phyloP scores from a whole-genome alignment of 2,113 vertebrate genomes.

The Porphyrio hochstetteri region DNA sequence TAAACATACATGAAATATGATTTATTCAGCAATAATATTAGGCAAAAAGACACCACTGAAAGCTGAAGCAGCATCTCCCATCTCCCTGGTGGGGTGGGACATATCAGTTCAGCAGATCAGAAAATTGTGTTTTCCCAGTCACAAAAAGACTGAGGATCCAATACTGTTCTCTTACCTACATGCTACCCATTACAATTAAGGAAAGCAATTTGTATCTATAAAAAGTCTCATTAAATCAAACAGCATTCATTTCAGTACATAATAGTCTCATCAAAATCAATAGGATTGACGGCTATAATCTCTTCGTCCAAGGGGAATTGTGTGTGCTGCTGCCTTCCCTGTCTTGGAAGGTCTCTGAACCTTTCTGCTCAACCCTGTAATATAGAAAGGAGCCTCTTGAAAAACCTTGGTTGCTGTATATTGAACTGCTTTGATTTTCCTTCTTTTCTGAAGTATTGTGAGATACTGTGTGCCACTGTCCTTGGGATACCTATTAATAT shows the following conservation, averaged over 20 bases:
- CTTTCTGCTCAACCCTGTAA: background rate
- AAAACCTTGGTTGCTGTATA: background rate
- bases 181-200: background rate
- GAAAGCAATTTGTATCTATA: background rate
- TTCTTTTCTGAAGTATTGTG: constrained; percentile 13
- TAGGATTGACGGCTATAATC: background rate
- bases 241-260: background rate
- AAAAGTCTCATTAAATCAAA: background rate
- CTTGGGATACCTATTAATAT: background rate
- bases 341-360: background rate
- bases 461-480: background rate
- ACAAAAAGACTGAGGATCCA: background rate
- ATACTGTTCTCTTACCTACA: background rate
- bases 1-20: background rate
- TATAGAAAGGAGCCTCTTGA: background rate
- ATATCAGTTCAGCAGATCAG: background rate
- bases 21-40: background rate
- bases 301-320: background rate
- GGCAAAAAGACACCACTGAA: background rate
- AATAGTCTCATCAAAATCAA: constrained; percentile 8
- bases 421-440: background rate
- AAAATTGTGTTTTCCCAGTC: background rate
- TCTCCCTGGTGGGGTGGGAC: background rate
- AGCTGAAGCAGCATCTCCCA: background rate
- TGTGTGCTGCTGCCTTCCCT: background rate